Percentiles rank a stretch among this genome's conserved stretches.
Evolutionary conservation across 2,888 invertebrate species (phyloP).

Genomic region (Baronia brevicornis): DNA sequence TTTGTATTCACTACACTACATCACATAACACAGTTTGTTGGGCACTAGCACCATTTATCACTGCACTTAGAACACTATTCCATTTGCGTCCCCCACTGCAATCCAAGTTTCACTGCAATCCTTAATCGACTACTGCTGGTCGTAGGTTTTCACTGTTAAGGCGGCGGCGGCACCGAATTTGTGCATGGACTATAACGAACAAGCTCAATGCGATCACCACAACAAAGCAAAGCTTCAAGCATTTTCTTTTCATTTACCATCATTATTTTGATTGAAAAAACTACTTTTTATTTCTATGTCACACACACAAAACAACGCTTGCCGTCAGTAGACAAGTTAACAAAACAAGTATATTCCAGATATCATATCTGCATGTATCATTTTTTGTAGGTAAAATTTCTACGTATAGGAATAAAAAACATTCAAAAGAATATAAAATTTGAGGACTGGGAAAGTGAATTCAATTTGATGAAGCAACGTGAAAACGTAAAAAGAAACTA

Average conservation of each 20-base stretch:
- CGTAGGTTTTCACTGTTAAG: constrained; percentile 37
- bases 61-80: constrained; percentile 52
- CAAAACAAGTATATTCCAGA: constrained; percentile 15
- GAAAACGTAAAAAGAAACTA: too few relatives aligned
- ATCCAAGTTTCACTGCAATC: constrained; percentile 73
- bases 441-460: too few relatives aligned
- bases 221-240: constrained; percentile 34
- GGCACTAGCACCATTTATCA: constrained; percentile 59
- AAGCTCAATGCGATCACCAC: constrained; percentile 31
- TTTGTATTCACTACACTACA: constrained; percentile 50
- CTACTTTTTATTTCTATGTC: too few relatives aligned
- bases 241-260: constrained; percentile 7
- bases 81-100: constrained; percentile 63
- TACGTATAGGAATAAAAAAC: too few relatives aligned
- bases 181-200: constrained; percentile 39
- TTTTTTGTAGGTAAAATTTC: too few relatives aligned
- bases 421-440: too few relatives aligned
- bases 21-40: constrained; percentile 32
- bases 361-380: constrained; percentile 18
- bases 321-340: constrained; percentile 29
- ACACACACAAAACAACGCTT: constrained; percentile 23
- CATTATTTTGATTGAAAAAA: too few relatives aligned
- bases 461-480: too few relatives aligned
- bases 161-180: constrained; percentile 60
- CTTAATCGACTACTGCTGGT: constrained; percentile 33